Conservation (phyloP, 1,140 invertebrate species). For the Yoshiicerus persimilis region DNA sequence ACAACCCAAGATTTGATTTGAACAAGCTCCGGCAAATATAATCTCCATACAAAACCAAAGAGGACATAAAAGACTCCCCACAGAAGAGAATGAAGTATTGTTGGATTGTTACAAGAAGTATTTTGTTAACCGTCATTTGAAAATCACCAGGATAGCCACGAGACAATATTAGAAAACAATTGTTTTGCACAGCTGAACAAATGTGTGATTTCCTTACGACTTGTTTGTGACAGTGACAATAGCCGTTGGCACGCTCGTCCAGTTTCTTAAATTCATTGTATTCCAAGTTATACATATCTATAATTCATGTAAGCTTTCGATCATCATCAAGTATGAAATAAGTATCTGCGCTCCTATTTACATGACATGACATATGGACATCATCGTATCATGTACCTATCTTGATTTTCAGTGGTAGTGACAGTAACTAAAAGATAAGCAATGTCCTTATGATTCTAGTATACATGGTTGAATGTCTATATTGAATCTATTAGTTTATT, state of each 20-base stretch:
- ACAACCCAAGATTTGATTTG: background rate
- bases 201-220: background rate
- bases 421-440: background rate
- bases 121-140: background rate
- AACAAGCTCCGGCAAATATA: background rate
- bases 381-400: background rate
- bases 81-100: background rate
- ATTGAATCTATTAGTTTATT: too few relatives aligned
- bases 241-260: background rate
- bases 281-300: background rate
- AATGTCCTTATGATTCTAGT: too few relatives aligned
- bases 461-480: too few relatives aligned
- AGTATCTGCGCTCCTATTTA: too few relatives aligned
- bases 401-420: background rate
- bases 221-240: background rate
- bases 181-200: background rate
- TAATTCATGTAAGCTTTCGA: background rate
- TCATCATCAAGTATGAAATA: too few relatives aligned
- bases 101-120: background rate
- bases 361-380: background rate
- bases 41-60: background rate
- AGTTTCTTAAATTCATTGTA: background rate
- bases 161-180: conserved; percentile 5
- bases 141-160: background rate
- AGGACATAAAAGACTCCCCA: background rate